Base-by-base conservation (phyloP, 2,113 vertebrate species). In the Perognathus longimembris region DNA sequence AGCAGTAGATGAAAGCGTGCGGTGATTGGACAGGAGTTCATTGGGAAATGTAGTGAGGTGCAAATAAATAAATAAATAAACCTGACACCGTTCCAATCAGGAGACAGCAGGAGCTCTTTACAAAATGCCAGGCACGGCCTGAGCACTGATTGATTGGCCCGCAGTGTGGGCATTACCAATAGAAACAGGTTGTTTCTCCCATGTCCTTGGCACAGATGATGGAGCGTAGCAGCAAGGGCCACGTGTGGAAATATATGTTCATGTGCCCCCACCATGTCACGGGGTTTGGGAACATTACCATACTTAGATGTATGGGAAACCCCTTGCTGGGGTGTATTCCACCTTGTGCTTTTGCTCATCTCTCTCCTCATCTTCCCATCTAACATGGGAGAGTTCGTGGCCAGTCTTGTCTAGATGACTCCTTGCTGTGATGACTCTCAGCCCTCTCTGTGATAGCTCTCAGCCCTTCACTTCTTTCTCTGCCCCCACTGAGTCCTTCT, bases 31-130 rank as follows among this genome's bases (percentile, higher is more conserved):
- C 91, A 81, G 80, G 64, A 92, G 92, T 94, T 83, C 12, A 61
- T 73, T 90, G 67, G 30, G n/a, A 96, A 94, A 61, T 88, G 28
- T 71, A 76, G 38, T 10, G 42, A 79, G 70, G 80, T 79, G 22
- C 66, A 89, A 42, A 97, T 93, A 45, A 45, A 45, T 8, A 45
- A 45, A 45, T 11, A 45, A 45, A 86, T 54, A 63, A 95, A 84
- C 73, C 83, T 94, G 93, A 93, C 90, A 88, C 92, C 42, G 66
- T 94, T 97, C 97, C 36, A 95, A 64, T 92, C 76, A 92, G 15
- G 78, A 91, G 93, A 87, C 77, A 85, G 9, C 77, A 42, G 2
- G 20, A 95, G n/a, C 7, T 90, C 76, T 94, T 95, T 89, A 73
- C 89, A 90, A 79, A 92, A 90, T 94, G 81, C 88, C 30, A 89